phyloP scores from a whole-genome alignment of 2,113 vertebrate genomes.

The Puntigrus tetrazona region DNA sequence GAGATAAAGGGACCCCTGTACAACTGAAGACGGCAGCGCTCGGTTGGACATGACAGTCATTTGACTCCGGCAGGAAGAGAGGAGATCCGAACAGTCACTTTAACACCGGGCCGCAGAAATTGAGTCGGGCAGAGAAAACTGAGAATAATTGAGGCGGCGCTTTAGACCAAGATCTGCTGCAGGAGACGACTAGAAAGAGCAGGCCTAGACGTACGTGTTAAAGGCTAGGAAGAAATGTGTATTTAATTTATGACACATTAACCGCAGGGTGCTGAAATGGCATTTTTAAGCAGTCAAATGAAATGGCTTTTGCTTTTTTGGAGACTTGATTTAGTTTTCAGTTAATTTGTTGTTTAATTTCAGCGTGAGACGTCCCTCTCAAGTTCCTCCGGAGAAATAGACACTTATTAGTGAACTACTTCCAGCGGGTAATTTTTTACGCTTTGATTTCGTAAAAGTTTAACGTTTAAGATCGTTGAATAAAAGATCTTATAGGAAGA shows the following conservation, averaged over 20 bases:
- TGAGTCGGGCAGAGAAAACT: not conserved
- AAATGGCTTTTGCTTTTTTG: not conserved
- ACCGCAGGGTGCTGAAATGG: not conserved
- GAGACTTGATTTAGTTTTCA: not conserved
- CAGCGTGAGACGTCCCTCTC: not conserved
- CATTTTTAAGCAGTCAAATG: not conserved
- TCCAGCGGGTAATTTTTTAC: not conserved
- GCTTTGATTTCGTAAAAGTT: not conserved
- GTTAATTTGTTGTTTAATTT: not conserved
- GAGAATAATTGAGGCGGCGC: constrained; percentile 12
- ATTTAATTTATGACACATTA: not conserved
- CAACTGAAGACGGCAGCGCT: not conserved
- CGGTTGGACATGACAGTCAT: constrained; percentile 30
- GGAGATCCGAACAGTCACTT: constrained; percentile 2
- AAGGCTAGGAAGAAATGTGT: not conserved
- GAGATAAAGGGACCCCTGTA: not conserved
- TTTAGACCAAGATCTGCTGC: not conserved
- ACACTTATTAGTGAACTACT: not conserved
- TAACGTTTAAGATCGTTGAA: not conserved
- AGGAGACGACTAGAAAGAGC: not conserved
- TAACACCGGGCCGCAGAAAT: not conserved
- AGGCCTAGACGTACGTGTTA: not conserved
- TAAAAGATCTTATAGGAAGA: too few species aligned
- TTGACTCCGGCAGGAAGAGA: constrained; percentile 14
- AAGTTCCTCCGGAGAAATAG: not conserved